phyloP scores from a whole-genome alignment of 2,113 vertebrate species.

The Prunella himalayana region DNA sequence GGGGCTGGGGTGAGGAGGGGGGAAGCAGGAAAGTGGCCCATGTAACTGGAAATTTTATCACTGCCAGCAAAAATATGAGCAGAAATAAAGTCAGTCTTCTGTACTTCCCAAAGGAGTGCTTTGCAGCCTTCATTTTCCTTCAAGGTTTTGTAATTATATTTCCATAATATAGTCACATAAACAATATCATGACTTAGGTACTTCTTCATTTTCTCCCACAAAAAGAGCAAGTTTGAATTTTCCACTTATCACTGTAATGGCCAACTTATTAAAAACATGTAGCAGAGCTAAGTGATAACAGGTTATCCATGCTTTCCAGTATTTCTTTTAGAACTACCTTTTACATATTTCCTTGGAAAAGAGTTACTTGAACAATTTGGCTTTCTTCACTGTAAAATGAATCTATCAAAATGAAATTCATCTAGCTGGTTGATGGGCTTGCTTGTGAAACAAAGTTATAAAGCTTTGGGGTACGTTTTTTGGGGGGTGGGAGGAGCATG shows the following conservation, averaged over 20 bases:
- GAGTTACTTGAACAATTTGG: conserved; percentile 1
- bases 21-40: background rate
- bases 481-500: fast-evolving
- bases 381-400: conserved; percentile 22
- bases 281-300: background rate
- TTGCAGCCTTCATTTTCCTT: background rate
- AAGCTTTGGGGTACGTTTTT: background rate
- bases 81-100: background rate
- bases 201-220: background rate
- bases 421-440: background rate
- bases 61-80: background rate
- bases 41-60: background rate
- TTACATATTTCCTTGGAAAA: background rate
- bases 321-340: background rate
- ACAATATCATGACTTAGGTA: background rate
- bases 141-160: background rate
- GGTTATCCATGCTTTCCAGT: background rate
- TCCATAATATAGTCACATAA: background rate
- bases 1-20: no score
- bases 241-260: background rate
- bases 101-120: background rate
- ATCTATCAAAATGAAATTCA: background rate
- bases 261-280: background rate
- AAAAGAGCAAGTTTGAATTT: background rate
- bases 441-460: background rate